phyloP scores from a whole-genome alignment of 1,140 invertebrate genomes.

The Drosophila kurseongensis region DNA sequence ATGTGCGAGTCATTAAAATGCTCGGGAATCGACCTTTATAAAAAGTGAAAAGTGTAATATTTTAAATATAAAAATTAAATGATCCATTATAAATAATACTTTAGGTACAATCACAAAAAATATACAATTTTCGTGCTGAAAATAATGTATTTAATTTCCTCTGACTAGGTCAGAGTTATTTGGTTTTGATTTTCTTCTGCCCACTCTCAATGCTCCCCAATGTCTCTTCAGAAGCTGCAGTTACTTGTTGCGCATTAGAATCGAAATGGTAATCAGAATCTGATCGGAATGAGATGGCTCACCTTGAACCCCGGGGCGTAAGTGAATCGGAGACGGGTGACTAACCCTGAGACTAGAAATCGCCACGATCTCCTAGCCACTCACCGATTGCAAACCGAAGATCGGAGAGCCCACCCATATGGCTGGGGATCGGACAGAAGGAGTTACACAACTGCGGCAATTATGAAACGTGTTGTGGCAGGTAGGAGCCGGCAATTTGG shows the following conservation, averaged over 20 bases:
- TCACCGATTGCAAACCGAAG: constrained; percentile 13
- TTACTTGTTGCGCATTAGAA: constrained; percentile 48
- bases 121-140: no score
- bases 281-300: constrained; percentile 47
- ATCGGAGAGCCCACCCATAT: constrained; percentile 49
- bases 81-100: no score
- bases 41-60: no score
- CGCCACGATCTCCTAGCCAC: constrained; percentile 40
- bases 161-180: neutral
- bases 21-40: no score
- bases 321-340: constrained; percentile 38
- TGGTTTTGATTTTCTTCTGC: neutral
- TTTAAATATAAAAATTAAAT: no score
- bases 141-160: no score
- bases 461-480: constrained; percentile 53
- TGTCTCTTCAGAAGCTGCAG: constrained; percentile 27
- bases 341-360: constrained; percentile 55
- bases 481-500: constrained; percentile 69
- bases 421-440: constrained; percentile 16
- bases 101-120: no score
- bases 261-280: constrained; percentile 35
- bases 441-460: constrained; percentile 58
- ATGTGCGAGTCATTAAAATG: no score
- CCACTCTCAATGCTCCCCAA: neutral
- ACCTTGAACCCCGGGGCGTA: constrained; percentile 63